These are phyloP conservation scores for Drosophila gunungcola DNA, from an alignment of 1,140 invertebrate species.

Conservation along the genomic window DNA sequence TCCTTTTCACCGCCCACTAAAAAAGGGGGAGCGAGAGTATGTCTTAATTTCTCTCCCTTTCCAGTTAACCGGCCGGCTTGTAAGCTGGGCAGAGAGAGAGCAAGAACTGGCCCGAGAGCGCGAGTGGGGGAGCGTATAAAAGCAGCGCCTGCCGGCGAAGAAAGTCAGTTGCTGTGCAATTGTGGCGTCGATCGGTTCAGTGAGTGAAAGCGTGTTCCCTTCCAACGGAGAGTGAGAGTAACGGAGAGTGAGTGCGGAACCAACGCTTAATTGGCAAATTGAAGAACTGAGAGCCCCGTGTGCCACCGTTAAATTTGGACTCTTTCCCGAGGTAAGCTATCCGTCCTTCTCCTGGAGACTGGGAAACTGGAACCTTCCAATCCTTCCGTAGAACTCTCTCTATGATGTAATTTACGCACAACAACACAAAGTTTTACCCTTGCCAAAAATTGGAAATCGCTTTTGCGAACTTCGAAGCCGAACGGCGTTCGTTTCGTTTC, in stretches of 20 bases:
- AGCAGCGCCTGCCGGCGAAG: constrained; percentile 32
- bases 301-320: constrained; percentile 21
- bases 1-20: constrained; percentile 34
- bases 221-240: constrained; percentile 14
- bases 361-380: constrained; percentile 18
- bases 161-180: constrained; percentile 67
- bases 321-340: constrained; percentile 33
- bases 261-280: constrained; percentile 29
- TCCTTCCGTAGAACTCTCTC: background rate
- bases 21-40: background rate
- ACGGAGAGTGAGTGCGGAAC: constrained; percentile 16
- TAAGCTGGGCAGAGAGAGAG: constrained; percentile 2
- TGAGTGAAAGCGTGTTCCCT: constrained; percentile 14
- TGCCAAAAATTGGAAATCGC: constrained; percentile 58
- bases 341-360: background rate
- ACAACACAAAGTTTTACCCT: constrained; percentile 28
- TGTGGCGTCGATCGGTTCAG: constrained; percentile 62
- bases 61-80: constrained; percentile 41
- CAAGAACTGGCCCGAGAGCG: background rate
- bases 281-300: constrained; percentile 21
- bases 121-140: constrained; percentile 60
- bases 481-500: constrained; percentile 25
- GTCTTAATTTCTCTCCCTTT: background rate
- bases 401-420: constrained; percentile 72
- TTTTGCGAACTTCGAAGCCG: constrained; percentile 49